Evolutionary conservation across 2,797 vertebrate species (phyloP).

Genomic region (Propithecus perrieri): DNA sequence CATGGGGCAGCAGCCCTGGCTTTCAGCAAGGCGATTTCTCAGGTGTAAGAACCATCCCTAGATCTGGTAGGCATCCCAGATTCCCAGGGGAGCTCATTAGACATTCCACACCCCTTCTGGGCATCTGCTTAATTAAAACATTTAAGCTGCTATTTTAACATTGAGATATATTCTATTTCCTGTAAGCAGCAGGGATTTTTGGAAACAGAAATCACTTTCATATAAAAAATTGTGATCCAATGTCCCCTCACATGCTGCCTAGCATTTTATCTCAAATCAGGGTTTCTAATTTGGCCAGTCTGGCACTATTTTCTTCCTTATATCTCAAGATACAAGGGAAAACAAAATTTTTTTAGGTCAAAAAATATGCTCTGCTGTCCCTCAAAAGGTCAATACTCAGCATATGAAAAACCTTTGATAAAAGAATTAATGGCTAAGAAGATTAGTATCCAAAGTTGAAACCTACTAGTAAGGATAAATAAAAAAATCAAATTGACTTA

Average conservation of each 20-base stretch:
- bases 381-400: not conserved
- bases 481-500: slow-evolving; percentile 43
- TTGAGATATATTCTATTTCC: not conserved
- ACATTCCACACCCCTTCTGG: not conserved
- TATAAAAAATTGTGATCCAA: not conserved
- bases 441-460: not conserved
- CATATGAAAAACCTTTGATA: not conserved
- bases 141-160: not conserved
- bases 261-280: not conserved
- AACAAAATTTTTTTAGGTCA: not conserved
- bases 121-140: not conserved
- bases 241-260: not conserved
- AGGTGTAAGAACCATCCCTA: not conserved
- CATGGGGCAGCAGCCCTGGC: fast-evolving
- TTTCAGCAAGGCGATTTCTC: not conserved
- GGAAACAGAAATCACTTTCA: not conserved
- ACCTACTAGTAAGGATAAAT: not conserved
- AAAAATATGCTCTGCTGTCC: not conserved
- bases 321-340: not conserved
- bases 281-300: not conserved
- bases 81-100: not conserved
- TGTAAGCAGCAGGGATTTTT: not conserved
- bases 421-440: not conserved
- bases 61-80: not conserved
- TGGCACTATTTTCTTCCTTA: not conserved